A percentile compares a stretch with the other conserved stretches of the same genome.
Evolutionary conservation across 1,140 invertebrate species (phyloP).

Genomic region (Dolichoris vasculosae): DNA sequence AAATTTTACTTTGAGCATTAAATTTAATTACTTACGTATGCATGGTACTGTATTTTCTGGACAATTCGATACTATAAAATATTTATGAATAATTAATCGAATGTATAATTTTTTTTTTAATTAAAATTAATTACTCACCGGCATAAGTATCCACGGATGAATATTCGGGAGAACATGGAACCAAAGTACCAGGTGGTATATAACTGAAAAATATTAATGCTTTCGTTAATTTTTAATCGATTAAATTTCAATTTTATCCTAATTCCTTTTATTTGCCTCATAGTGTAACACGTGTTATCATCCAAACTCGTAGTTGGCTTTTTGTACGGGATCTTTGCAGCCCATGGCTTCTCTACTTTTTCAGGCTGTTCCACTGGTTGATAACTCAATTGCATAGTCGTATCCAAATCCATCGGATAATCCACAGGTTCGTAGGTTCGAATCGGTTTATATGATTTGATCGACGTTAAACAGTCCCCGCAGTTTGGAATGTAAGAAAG

Average conservation of each 20-base stretch:
- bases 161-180: slow-evolving; percentile 42
- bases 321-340: slow-evolving; percentile 54
- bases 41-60: slow-evolving; percentile 54
- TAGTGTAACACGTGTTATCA: slow-evolving; percentile 67
- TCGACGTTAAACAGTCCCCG: slow-evolving; percentile 52
- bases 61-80: background rate
- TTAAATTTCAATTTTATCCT: background rate
- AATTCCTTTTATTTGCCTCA: slow-evolving; percentile 59
- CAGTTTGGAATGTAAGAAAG: slow-evolving; percentile 66
- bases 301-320: slow-evolving; percentile 60
- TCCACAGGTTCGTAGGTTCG: slow-evolving; percentile 69
- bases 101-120: slow-evolving; percentile 12
- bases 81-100: background rate
- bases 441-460: slow-evolving; percentile 63
- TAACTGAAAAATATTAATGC: slow-evolving; percentile 54
- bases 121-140: slow-evolving; percentile 49
- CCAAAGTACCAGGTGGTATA: slow-evolving; percentile 60
- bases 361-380: slow-evolving; percentile 60
- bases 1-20: background rate
- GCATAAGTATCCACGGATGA: slow-evolving; percentile 1
- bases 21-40: slow-evolving; percentile 54
- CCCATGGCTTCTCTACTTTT: slow-evolving; percentile 60
- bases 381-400: slow-evolving; percentile 67
- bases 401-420: slow-evolving; percentile 75
- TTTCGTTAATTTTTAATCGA: background rate